These are phyloP conservation scores for Cardiocondyla obscurior DNA, from an alignment of 1,140 invertebrate species.

Conservation along the genomic window DNA sequence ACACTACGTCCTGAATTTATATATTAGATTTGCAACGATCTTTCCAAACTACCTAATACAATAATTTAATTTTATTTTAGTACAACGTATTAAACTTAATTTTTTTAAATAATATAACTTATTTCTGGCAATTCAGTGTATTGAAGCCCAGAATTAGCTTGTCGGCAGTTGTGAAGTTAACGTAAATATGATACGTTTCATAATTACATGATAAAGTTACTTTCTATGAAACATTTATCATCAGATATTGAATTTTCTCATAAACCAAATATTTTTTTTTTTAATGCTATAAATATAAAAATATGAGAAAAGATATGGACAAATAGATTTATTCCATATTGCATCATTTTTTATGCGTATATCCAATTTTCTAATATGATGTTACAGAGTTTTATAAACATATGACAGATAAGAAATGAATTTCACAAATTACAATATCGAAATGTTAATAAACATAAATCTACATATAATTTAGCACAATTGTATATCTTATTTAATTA, in stretches of 20 bases:
- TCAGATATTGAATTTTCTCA: conserved; percentile 8
- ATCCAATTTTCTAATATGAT: conserved; percentile 43
- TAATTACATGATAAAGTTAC: conserved; percentile 7
- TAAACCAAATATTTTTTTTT: not conserved
- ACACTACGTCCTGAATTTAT: too few relatives aligned
- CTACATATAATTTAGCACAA: conserved; percentile 52
- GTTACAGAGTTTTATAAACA: conserved; percentile 12
- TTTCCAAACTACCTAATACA: too few relatives aligned
- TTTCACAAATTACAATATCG: conserved; percentile 56
- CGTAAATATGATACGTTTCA: conserved; percentile 1
- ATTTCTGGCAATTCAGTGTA: not conserved
- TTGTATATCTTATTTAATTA: conserved; percentile 59
- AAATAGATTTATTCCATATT: conserved; percentile 32
- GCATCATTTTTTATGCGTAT: conserved; percentile 37
- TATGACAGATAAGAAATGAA: conserved; percentile 17
- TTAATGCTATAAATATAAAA: not conserved
- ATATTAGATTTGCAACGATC: too few relatives aligned
- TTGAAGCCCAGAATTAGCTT: not conserved
- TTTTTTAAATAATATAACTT: conserved; percentile 19
- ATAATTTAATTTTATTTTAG: conserved; percentile 29
- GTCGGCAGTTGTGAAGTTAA: not conserved
- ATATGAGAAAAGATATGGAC: not conserved
- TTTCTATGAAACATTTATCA: conserved; percentile 14
- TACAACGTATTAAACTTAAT: conserved; percentile 6
- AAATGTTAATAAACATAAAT: conserved; percentile 41